Base-by-base conservation (phyloP, 2,797 vertebrate genomes). In the Sebastes elongatus region DNA sequence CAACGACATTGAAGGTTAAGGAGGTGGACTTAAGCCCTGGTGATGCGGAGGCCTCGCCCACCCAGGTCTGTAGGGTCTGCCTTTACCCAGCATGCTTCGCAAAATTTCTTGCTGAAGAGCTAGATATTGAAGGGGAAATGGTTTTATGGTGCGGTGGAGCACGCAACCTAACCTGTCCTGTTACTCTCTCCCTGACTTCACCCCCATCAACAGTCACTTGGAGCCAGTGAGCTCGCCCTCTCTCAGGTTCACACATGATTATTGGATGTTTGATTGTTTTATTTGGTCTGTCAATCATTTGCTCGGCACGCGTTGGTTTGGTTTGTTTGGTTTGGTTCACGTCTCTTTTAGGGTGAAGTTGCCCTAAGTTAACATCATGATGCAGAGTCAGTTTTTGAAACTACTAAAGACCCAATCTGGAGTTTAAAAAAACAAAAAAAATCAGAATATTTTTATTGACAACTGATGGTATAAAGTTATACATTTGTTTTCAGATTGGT, bases 61-160 rank as follows among this genome's bases (percentile, higher is more conserved):
- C 83, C 56, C 95, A 98, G 97, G 97, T 97, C 96, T 96, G 97
- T 97, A 94, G 94, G 93, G 78, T 80, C 88, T 61, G 75, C 71
- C 57, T 86, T 86, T 80, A 82, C 83, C 89, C 85, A 89, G 87
- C 88, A 93, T 94, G 83, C 86, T 86, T 85, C 85, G 9, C 27
- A 86, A 71, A 80, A 53, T 63, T 10, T 74, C 33, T 64, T 63
- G 32, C 20, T 52, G 22, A 57, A 57, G 59, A 65, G 22, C 49
- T 32, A 52, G 57, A 23, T 71, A 27, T 57, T 74, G 8, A 73
- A 10, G 38, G 76, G 3, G 4, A 52, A 33, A 5, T 75, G 49
- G 16, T 64, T 81, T 87, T 64, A 10, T 57, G 25, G 53, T 74
- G 63, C 11, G 13, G 52, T 42, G 32, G 49, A 64, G 69, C 46